Percentiles rank a stretch among this genome's conserved stretches.
phyloP scores from a whole-genome alignment of 2,113 vertebrate genomes.

The Xenus cinereus region DNA sequence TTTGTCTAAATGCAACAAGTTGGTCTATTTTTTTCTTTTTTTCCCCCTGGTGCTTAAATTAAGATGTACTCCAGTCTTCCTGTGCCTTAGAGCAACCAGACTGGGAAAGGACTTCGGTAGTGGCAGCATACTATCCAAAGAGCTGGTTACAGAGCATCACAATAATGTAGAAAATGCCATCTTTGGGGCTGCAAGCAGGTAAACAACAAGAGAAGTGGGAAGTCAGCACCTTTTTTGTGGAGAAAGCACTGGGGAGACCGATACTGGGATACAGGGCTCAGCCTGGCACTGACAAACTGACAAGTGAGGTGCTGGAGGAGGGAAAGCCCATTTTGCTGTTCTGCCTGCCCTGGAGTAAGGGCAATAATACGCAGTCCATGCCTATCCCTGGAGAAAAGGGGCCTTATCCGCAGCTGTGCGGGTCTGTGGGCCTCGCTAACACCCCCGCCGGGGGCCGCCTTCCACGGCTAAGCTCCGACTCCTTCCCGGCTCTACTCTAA shows the following conservation, averaged over 20 bases:
- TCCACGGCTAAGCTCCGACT: background rate
- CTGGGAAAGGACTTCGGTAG: rapidly evolving
- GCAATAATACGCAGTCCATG: rapidly evolving
- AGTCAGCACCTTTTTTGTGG: background rate
- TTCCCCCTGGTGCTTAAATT: background rate
- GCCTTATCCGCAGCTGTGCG: rapidly evolving
- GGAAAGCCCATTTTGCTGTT: too few species aligned
- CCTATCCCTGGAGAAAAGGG: rapidly evolving
- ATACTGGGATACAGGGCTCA: rapidly evolving
- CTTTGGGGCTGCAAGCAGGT: background rate
- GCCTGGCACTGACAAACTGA: background rate
- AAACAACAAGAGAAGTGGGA: background rate
- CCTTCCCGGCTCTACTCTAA: rapidly evolving
- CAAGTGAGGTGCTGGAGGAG: rapidly evolving
- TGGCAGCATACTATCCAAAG: background rate
- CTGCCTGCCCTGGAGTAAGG: too few species aligned
- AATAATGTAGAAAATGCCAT: rapidly evolving
- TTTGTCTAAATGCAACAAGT: background rate
- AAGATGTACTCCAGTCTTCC: background rate
- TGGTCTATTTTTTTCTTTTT: background rate
- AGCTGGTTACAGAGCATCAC: background rate
- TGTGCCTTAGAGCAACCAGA: background rate
- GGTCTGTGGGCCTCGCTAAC: rapidly evolving
- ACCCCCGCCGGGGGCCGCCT: rapidly evolving
- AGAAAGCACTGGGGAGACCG: background rate